These are phyloP conservation scores for Lynx canadensis DNA, from an alignment of 2,113 vertebrate species.

Conservation along the genomic window DNA sequence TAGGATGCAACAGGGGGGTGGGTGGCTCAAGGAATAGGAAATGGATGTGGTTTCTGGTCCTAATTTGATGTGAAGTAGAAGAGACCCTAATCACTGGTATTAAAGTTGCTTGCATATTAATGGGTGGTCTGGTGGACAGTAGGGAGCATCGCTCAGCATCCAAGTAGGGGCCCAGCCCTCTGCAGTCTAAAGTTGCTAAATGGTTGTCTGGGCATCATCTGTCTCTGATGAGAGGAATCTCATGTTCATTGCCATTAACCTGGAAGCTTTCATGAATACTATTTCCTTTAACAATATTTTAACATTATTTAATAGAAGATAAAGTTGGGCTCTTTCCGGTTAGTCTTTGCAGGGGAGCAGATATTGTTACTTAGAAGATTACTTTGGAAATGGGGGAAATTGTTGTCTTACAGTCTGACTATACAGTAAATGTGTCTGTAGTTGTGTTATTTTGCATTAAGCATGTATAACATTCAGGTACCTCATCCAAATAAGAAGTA, in stretches of 20 bases:
- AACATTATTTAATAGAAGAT: constrained; percentile 45
- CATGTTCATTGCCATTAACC: constrained; percentile 79
- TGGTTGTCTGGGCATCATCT: constrained; percentile 32
- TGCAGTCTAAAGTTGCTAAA: neutral
- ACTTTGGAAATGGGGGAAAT: constrained; percentile 20
- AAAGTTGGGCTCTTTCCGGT: constrained; percentile 19
- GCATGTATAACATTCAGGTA: constrained; percentile 64
- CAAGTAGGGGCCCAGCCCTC: neutral
- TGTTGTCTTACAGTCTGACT: constrained; percentile 26
- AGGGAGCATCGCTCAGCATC: constrained; percentile 47
- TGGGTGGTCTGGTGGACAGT: constrained; percentile 57
- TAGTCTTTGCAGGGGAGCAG: constrained; percentile 4
- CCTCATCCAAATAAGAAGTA: neutral
- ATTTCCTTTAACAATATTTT: constrained; percentile 74
- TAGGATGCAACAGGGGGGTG: constrained; percentile 75
- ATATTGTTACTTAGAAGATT: neutral
- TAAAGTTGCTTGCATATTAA: constrained; percentile 65
- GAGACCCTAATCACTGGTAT: neutral
- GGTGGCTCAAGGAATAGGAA: constrained; percentile 73
- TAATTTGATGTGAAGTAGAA: constrained; percentile 43
- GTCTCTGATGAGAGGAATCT: constrained; percentile 74
- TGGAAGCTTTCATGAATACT: constrained; percentile 77
- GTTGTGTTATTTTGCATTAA: constrained; percentile 40
- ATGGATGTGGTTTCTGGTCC: constrained; percentile 68
- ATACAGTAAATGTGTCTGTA: neutral